phyloP scores from a whole-genome alignment of 2,113 vertebrate species.

The Odontesthes bonariensis region DNA sequence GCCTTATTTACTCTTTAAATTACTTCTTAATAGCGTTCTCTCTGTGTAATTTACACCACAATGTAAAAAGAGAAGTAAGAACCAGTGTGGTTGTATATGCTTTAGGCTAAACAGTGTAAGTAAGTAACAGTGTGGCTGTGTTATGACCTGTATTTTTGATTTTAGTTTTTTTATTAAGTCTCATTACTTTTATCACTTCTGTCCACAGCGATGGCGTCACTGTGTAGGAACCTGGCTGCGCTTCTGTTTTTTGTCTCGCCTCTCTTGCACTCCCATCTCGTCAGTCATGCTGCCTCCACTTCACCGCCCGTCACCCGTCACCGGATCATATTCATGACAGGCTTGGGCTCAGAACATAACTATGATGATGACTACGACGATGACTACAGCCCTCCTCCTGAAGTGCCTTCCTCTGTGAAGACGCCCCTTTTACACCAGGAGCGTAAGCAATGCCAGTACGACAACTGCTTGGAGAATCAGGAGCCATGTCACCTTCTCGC shows the following conservation, averaged over 20 bases:
- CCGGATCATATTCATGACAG: constrained; percentile 38
- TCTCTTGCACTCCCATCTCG: constrained; percentile 36
- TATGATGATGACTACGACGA: background rate
- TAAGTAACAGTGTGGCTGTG: background rate
- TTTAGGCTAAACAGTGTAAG: no score
- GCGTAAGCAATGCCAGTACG: constrained; percentile 51
- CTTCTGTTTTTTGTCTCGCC: constrained; percentile 63
- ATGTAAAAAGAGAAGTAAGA: no score
- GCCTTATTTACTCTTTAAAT: no score
- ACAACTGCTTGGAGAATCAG: constrained; percentile 75
- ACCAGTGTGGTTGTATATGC: no score
- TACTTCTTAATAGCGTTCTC: no score
- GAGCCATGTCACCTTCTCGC: constrained; percentile 61
- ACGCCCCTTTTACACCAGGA: background rate
- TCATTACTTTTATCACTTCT: constrained; percentile 39
- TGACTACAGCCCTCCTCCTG: background rate
- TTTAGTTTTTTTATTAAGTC: background rate
- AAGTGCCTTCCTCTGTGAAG: fast-evolving
- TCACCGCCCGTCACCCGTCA: constrained; percentile 44
- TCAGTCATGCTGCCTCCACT: constrained; percentile 35
- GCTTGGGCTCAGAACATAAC: background rate
- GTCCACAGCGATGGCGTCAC: constrained; percentile 64
- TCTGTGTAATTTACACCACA: no score
- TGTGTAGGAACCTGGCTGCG: constrained; percentile 21
- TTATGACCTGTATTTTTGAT: background rate